Evolutionary conservation across 2,797 vertebrate species (phyloP).

Genomic region (Premnoplex brunnescens): DNA sequence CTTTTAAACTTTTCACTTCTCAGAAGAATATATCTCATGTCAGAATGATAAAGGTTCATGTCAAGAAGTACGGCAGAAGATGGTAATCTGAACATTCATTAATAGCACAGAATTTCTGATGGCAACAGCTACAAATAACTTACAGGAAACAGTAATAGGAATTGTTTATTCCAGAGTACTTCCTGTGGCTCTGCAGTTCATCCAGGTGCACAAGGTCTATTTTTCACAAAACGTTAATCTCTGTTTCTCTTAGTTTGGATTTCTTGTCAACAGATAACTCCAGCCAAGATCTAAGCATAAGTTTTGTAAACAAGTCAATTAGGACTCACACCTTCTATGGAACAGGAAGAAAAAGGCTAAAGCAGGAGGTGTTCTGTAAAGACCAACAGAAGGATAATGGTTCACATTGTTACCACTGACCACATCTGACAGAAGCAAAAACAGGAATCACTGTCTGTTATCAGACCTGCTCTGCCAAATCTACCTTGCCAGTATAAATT

Average conservation of each 20-base stretch:
- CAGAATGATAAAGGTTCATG: not conserved
- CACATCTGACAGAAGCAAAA: not conserved
- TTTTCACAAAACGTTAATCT: not conserved
- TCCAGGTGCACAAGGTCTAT: not conserved
- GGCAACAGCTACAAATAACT: slow-evolving; percentile 4
- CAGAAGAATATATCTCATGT: not conserved
- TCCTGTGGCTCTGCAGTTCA: slow-evolving; percentile 30
- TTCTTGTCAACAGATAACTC: slow-evolving; percentile 4
- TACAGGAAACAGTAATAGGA: not conserved
- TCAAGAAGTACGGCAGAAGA: not conserved
- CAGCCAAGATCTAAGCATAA: not conserved
- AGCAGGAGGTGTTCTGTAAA: not conserved
- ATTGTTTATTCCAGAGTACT: slow-evolving; percentile 29
- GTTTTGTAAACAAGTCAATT: not conserved
- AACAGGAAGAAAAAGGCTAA: not conserved
- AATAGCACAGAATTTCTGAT: not conserved
- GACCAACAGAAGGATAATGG: not conserved
- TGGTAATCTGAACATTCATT: not conserved
- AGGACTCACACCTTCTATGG: not conserved
- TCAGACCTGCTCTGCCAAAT: not conserved
- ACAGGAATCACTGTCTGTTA: not conserved
- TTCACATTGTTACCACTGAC: not conserved
- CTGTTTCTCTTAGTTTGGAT: not conserved
- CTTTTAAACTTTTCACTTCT: not conserved
- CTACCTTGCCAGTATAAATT: not conserved